Evolutionary conservation across 1,140 invertebrate genomes (phyloP).

Genomic region (Drosophila aff.): DNA sequence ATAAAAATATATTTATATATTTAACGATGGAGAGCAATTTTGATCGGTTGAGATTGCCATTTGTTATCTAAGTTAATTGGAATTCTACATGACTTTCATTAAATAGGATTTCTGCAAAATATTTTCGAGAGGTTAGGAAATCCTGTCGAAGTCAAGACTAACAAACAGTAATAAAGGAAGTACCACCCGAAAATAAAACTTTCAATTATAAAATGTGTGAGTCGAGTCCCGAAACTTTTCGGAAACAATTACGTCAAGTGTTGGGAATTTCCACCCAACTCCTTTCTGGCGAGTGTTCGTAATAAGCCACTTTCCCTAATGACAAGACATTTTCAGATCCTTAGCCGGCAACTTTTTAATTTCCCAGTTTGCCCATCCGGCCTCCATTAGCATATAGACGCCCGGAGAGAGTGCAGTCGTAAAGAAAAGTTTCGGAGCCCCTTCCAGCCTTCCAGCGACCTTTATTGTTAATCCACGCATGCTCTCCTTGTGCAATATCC

Average conservation of each 20-base stretch:
- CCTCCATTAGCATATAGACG: constrained; percentile 77
- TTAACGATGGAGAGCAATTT: neutral
- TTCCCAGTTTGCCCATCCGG: constrained; percentile 86
- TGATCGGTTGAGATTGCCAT: constrained; percentile 16
- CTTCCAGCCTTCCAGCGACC: constrained; percentile 1
- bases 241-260: constrained; percentile 49
- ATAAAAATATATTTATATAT: constrained; percentile 30
- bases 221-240: constrained; percentile 26
- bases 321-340: constrained; percentile 58
- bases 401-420: constrained; percentile 55
- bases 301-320: constrained; percentile 58
- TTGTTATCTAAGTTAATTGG: constrained; percentile 15
- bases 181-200: constrained; percentile 18
- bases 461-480: constrained; percentile 72
- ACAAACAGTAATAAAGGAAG: constrained; percentile 13
- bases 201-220: constrained; percentile 33
- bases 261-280: constrained; percentile 21
- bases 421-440: constrained; percentile 62
- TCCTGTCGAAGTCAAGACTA: neutral
- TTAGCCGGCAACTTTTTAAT: constrained; percentile 63
- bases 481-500: constrained; percentile 64
- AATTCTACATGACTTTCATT: neutral
- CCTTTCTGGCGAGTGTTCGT: constrained; percentile 13
- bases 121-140: neutral
- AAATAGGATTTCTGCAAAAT: neutral